A percentile compares a stretch with the other conserved stretches of the same genome.
These are phyloP conservation scores for Corvus cornix DNA, from an alignment of 2,113 vertebrate species.

Conservation along the genomic window DNA sequence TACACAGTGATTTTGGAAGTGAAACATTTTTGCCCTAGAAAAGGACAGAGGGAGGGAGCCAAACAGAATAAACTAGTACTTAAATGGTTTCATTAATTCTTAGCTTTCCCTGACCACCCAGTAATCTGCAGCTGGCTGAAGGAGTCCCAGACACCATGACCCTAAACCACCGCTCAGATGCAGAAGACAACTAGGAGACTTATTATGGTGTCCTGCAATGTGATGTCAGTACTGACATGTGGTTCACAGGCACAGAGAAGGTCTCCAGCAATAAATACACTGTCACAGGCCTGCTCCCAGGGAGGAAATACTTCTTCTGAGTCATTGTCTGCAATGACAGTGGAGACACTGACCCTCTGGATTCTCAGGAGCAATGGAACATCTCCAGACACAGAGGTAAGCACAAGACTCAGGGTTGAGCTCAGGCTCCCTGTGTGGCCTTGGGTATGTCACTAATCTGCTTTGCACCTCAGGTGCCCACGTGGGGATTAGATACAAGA, in stretches of 20 bases:
- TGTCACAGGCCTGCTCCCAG: conserved; percentile 66
- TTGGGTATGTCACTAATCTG: neutral
- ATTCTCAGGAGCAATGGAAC: conserved; percentile 67
- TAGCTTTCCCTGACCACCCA: conserved; percentile 62
- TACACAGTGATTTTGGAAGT: neutral
- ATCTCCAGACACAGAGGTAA: conserved; percentile 69
- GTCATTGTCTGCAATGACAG: conserved; percentile 63
- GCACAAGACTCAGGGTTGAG: neutral
- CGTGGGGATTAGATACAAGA: neutral
- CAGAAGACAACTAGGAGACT: conserved; percentile 35
- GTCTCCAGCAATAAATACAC: conserved; percentile 71
- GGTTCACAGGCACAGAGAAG: conserved; percentile 58
- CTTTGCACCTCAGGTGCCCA: neutral
- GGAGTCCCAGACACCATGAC: conserved; percentile 67
- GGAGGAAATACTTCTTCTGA: conserved; percentile 73
- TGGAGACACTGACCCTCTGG: conserved; percentile 62
- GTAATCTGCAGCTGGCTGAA: conserved; percentile 66
- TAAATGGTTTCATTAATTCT: neutral
- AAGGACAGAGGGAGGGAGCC: neutral
- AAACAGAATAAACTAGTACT: neutral
- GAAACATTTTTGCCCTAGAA: neutral
- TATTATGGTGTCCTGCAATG: conserved; percentile 70
- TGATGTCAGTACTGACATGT: conserved; percentile 59
- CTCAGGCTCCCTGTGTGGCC: neutral
- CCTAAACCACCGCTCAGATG: conserved; percentile 69